Conservation (phyloP, 2,888 invertebrate genomes). For the Archips xylosteana region DNA sequence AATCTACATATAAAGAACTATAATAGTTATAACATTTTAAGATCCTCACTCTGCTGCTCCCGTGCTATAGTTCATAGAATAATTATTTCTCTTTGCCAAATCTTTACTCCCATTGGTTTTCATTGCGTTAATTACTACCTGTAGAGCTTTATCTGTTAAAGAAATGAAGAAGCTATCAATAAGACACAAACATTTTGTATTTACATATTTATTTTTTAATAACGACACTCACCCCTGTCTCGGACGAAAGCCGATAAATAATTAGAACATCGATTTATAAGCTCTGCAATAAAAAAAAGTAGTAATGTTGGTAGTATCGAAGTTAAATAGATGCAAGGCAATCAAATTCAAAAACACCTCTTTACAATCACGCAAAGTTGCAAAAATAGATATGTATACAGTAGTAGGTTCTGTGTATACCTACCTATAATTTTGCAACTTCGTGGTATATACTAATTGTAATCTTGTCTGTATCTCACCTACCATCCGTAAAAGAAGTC, state of each 20-base stretch:
- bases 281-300: slow-evolving; percentile 57
- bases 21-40: neutral
- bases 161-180: neutral
- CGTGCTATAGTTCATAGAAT: slow-evolving; percentile 58
- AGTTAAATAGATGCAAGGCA: too few species aligned
- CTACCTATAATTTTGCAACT: too few species aligned
- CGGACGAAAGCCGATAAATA: slow-evolving; percentile 68
- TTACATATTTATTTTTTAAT: neutral
- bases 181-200: neutral
- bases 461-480: too few species aligned
- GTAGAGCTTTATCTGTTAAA: slow-evolving; percentile 57
- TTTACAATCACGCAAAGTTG: too few species aligned
- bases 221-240: slow-evolving; percentile 62
- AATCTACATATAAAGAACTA: neutral
- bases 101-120: slow-evolving; percentile 56
- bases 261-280: slow-evolving; percentile 58
- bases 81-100: slow-evolving; percentile 56
- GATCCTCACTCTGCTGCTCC: slow-evolving; percentile 65
- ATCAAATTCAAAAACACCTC: too few species aligned
- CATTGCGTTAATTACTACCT: slow-evolving; percentile 62
- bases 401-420: too few species aligned
- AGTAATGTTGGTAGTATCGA: neutral
- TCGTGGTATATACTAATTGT: too few species aligned
- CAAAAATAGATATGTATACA: too few species aligned
- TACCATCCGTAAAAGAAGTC: too few species aligned